Conservation (phyloP, 2,888 invertebrate species). For the Heliconius ismenius region DNA sequence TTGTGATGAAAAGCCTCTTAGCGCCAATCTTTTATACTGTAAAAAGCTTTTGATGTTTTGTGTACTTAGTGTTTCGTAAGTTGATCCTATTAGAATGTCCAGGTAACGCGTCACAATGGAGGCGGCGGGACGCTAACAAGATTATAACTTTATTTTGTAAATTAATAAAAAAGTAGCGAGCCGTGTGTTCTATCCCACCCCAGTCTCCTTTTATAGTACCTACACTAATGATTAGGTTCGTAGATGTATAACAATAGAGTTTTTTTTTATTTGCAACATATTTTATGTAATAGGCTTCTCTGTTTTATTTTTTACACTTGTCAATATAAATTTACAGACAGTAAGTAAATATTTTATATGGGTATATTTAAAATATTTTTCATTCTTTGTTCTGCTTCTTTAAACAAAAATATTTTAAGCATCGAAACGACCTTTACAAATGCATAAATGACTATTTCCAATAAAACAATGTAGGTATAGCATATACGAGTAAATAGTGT, state of each 20-base stretch:
- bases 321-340: too few species aligned
- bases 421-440: too few species aligned
- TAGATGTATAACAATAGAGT: neutral
- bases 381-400: too few species aligned
- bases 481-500: neutral
- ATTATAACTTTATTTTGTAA: constrained; percentile 81
- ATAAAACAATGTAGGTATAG: too few species aligned
- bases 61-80: constrained; percentile 81
- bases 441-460: too few species aligned
- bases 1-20: constrained; percentile 69
- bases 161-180: constrained; percentile 74
- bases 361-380: too few species aligned
- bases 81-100: constrained; percentile 82
- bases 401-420: too few species aligned
- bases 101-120: constrained; percentile 77
- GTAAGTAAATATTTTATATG: too few species aligned
- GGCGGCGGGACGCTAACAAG: constrained; percentile 74
- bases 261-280: neutral
- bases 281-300: neutral
- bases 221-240: constrained; percentile 15
- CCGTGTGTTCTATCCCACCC: constrained; percentile 62
- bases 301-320: too few species aligned
- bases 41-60: constrained; percentile 78
- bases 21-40: constrained; percentile 67
- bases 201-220: constrained; percentile 42